Percentiles rank a stretch among this genome's conserved stretches.
phyloP scores from a whole-genome alignment of 1,140 invertebrate genomes.

The Hydropsyche tenuis region DNA sequence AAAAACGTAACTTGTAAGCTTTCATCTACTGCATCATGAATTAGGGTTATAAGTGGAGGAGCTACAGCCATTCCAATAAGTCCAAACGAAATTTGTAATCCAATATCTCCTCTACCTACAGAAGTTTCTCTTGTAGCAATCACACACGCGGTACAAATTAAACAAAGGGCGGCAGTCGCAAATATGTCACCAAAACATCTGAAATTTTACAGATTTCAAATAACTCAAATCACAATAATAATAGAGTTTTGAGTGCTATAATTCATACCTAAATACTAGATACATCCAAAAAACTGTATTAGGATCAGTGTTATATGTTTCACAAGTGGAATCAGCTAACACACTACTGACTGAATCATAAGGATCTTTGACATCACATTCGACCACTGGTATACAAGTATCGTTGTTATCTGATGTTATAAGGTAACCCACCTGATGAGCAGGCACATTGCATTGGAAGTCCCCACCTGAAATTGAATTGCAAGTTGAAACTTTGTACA shows the following conservation, averaged over 20 bases:
- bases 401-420: conserved; percentile 55
- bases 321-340: conserved; percentile 70
- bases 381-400: conserved; percentile 66
- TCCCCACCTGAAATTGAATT: conserved; percentile 55
- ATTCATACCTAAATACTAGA: conserved; percentile 63
- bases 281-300: conserved; percentile 75
- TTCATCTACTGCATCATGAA: conserved; percentile 52
- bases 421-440: conserved; percentile 53
- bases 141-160: conserved; percentile 78
- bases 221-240: neutral
- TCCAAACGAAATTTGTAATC: conserved; percentile 79
- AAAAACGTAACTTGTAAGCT: conserved; percentile 54
- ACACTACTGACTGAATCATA: conserved; percentile 69
- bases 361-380: conserved; percentile 72
- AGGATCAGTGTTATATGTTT: conserved; percentile 67
- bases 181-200: conserved; percentile 80
- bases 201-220: conserved; percentile 23
- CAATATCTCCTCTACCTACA: conserved; percentile 78
- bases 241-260: neutral
- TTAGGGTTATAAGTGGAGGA: conserved; percentile 70
- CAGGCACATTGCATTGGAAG: conserved; percentile 66
- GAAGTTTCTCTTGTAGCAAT: conserved; percentile 81
- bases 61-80: conserved; percentile 75
- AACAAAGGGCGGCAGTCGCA: conserved; percentile 71
- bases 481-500: neutral